Conservation (phyloP, 2,888 invertebrate species). For the Galerucella pusilla region DNA sequence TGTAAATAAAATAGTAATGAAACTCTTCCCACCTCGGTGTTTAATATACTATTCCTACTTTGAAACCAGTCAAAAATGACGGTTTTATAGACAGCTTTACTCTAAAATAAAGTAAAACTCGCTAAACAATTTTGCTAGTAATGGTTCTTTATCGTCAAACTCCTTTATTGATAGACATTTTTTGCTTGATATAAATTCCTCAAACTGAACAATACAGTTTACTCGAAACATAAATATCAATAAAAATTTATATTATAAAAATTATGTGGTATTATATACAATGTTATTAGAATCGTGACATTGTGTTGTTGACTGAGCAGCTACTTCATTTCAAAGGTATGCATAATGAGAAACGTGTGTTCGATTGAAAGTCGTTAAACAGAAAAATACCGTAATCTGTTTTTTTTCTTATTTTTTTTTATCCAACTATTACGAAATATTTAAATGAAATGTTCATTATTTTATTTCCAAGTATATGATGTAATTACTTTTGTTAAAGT, state of each 20-base stretch:
- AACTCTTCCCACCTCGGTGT: too few relatives aligned
- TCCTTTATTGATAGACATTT: too few relatives aligned
- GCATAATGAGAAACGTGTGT: neutral
- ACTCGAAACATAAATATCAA: neutral
- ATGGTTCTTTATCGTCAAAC: too few relatives aligned
- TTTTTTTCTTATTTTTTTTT: constrained; percentile 1
- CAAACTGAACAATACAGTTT: too few relatives aligned
- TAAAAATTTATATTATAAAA: neutral
- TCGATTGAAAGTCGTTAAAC: neutral
- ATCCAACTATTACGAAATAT: neutral
- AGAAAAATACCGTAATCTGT: neutral
- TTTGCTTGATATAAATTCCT: too few relatives aligned
- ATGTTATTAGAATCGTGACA: constrained; percentile 2
- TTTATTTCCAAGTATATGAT: neutral
- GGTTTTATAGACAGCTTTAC: too few relatives aligned
- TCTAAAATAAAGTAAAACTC: too few relatives aligned
- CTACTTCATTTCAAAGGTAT: constrained; percentile 4
- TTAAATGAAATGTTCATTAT: neutral
- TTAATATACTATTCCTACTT: too few relatives aligned
- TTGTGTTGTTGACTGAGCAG: neutral
- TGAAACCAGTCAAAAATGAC: too few relatives aligned
- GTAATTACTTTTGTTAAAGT: neutral
- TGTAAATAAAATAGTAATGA: too few relatives aligned
- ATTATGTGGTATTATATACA: neutral
- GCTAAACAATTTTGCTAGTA: too few relatives aligned